Base-by-base conservation (phyloP, 2,113 vertebrate genomes). In the Myiozetetes cayanensis region DNA sequence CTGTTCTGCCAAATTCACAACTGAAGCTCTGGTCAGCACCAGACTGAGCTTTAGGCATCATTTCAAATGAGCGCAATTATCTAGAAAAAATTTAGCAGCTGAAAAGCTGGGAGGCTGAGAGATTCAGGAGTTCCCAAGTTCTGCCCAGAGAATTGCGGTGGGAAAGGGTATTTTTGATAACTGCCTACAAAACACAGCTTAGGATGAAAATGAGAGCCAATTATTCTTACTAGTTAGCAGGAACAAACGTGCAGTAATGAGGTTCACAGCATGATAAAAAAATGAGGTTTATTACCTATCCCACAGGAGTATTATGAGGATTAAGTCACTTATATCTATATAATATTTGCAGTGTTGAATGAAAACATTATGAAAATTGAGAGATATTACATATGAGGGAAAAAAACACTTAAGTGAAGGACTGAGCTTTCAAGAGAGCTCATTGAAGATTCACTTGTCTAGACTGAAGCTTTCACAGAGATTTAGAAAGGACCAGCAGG, bases 201-300 rank as follows among this genome's bases (percentile, higher is more conserved):
- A 63, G 80, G 82, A 75, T 27, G 24, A 93, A 94, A 93, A 63
- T 20, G n/a, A 73, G 56, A 84, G 66, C 25, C 4, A 94, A 87
- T 89, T 94, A 94, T 53, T 93, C 61, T 78, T 77, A 67, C 47
- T 88, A 95, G 81, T 76, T 81, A 94, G 76, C n/a, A 7, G 79
- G 82, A 96, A 92, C 68, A 92, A 90, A 86, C 83, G 59, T 2
- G 65, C 12, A 89, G 80, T 78, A 94, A 95, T 35, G 49, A 94
- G 56, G 85, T 72, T 94, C 92, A 84, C n/a, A 89, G 83, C 53
- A 46, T 31, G 92, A 92, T 49, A 85, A 96, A 96, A 58, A 93
- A 83, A 23, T 58, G 35, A 81, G 35, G 37, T 86, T 94, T 81
- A 92, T 71, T 93, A 93, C 76, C 83, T 89, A 73, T 78, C 73